Base-by-base conservation (phyloP, 2,113 vertebrate genomes). In the Megaceryle maxima region DNA sequence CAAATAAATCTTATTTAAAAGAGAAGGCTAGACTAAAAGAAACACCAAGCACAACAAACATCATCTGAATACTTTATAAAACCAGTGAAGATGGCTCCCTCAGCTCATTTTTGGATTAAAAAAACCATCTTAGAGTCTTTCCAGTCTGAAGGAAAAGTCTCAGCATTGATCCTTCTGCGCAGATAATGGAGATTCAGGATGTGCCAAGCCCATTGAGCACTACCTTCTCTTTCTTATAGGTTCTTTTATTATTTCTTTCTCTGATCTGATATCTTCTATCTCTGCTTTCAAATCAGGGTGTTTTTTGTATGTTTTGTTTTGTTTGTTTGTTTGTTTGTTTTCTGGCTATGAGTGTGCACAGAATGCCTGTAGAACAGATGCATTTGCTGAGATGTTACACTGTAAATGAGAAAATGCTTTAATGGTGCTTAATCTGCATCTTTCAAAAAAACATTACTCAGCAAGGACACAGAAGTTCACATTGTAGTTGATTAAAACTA, bases 371-470 rank as follows among this genome's bases (percentile, higher is more conserved):
- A 62, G 57, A 95, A 67, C 82, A 91, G 84, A 92, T 73, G 77
- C 18, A 20, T 64, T 89, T 0, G 0, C 50, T 85, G 31, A 82
- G 50, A 90, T 74, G 31, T 20, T 87, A 56, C 19, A 22, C 19
- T 70, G 35, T 39, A 85, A 95, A 76, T 69, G n/a, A 90, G 41
- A 92, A 76, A 19, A 62, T 82, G 43, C 10, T 92, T 94, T 76
- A 85, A 91, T 0, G 3, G 69, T 94, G 87, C 31, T 83, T 95
- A 85, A 91, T 90, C 70, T 1, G 8, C 70, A 77, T 72, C 37
- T 96, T 94, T 86, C 35, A 91, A 74, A 93, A 94, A 64, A 53
- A 7, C 69, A 19, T 44, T 79, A 25, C 87, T 90, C 62, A 83
- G 50, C 89, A 95, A 70, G 92, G 66, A 6, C 70, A 37, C 24